Conservation (phyloP, 2,113 vertebrate species). For the Lagopus muta region DNA sequence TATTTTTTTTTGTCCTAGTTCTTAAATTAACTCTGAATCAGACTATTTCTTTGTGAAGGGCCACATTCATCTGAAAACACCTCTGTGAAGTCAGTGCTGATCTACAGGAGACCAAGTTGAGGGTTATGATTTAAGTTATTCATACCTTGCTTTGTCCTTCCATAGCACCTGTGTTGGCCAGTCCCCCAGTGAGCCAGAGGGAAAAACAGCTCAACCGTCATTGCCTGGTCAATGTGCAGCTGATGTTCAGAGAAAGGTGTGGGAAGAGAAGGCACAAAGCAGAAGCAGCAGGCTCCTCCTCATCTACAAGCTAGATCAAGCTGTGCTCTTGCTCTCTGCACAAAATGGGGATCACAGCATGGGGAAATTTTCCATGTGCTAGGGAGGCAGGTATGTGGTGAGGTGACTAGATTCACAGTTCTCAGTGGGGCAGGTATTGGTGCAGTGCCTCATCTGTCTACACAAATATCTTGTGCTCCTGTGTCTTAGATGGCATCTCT, state of each 20-base stretch:
- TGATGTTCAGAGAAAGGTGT: background rate
- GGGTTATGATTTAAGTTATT: background rate
- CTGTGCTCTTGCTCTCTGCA: background rate
- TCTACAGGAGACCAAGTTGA: background rate
- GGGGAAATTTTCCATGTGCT: background rate
- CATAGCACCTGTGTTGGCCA: fast-evolving
- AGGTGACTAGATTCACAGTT: background rate
- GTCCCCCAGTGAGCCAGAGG: background rate
- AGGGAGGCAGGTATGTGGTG: background rate
- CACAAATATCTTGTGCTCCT: background rate
- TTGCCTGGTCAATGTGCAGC: background rate
- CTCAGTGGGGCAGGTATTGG: background rate
- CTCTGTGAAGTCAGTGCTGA: background rate
- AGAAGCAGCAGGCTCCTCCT: background rate
- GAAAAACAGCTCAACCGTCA: background rate
- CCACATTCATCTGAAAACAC: background rate
- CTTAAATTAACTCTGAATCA: background rate
- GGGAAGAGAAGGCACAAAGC: background rate
- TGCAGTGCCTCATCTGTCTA: background rate
- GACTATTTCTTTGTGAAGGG: background rate
- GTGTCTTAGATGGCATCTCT: background rate
- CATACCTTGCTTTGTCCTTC: background rate
- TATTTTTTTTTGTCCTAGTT: background rate
- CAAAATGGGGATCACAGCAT: background rate
- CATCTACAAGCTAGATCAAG: background rate